phyloP scores from a whole-genome alignment of 2,888 invertebrate genomes.

The Pasiphila rectangulata region DNA sequence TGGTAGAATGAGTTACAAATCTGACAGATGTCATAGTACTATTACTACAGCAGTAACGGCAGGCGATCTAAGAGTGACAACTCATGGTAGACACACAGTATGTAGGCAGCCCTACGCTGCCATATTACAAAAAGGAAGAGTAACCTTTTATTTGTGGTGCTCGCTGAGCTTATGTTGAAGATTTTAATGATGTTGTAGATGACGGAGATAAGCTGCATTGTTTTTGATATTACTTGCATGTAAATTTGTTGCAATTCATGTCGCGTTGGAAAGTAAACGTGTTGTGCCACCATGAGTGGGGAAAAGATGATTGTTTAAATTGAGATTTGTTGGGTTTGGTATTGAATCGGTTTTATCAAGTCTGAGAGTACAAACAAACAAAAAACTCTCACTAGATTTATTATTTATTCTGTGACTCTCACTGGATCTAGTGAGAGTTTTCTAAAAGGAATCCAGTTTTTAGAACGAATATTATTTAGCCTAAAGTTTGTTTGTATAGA shows the following conservation, averaged over 20 bases:
- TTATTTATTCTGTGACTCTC: no score
- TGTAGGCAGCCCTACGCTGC: not conserved
- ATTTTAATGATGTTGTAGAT: conserved; percentile 27
- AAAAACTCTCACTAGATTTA: no score
- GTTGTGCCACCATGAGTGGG: not conserved
- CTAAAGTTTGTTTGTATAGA: no score
- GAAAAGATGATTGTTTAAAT: not conserved
- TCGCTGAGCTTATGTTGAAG: conserved; percentile 16
- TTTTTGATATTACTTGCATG: conserved; percentile 16
- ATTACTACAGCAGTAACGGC: no score
- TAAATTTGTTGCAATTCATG: conserved; percentile 18
- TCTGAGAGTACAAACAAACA: no score
- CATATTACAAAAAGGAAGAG: conserved; percentile 1
- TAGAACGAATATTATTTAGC: no score
- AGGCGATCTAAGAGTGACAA: no score
- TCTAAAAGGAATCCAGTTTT: no score
- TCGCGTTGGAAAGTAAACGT: not conserved
- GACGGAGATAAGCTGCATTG: conserved; percentile 17
- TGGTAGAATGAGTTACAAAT: no score
- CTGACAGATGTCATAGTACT: no score
- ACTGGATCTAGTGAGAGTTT: no score
- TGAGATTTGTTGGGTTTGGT: not conserved
- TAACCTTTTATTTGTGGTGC: conserved; percentile 17
- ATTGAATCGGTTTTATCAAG: not conserved
- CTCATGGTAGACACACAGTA: no score